Evolutionary conservation across 2,113 vertebrate genomes (phyloP).

Genomic region (Sinocyclocheilus grahami): DNA sequence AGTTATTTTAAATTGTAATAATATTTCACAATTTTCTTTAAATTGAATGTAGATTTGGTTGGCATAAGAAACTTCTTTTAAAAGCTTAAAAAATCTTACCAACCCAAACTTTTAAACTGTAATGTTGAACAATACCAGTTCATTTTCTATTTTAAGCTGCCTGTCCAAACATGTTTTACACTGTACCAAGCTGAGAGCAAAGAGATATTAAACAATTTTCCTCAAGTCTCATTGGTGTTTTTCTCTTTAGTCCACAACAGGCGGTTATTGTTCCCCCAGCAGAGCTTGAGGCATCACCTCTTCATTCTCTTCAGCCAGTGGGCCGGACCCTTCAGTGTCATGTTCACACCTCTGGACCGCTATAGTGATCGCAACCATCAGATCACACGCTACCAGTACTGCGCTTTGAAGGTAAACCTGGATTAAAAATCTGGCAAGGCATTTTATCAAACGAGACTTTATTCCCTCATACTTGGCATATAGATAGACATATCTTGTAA

Average conservation of each 20-base stretch:
- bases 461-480: background rate
- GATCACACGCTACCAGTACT: conserved; percentile 98
- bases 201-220: too few species aligned
- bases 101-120: background rate
- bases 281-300: conserved; percentile 95
- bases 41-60: background rate
- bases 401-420: conserved; percentile 88
- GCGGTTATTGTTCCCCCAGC: conserved; percentile 96
- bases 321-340: conserved; percentile 98
- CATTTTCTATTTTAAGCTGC: background rate
- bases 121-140: background rate
- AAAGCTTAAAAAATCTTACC: background rate
- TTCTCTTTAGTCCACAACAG: conserved; percentile 88
- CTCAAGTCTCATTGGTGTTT: conserved; percentile 7
- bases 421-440: background rate
- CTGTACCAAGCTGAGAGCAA: background rate
- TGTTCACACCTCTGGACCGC: conserved; percentile 96
- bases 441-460: background rate
- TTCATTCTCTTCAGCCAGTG: conserved; percentile 99
- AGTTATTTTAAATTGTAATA: background rate
- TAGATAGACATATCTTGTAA: background rate
- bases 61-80: background rate
- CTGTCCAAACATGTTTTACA: background rate
- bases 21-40: background rate
- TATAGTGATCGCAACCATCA: conserved; percentile 98